Evolutionary conservation across 2,113 vertebrate genomes (phyloP).

Genomic region (Aramus guarauna): DNA sequence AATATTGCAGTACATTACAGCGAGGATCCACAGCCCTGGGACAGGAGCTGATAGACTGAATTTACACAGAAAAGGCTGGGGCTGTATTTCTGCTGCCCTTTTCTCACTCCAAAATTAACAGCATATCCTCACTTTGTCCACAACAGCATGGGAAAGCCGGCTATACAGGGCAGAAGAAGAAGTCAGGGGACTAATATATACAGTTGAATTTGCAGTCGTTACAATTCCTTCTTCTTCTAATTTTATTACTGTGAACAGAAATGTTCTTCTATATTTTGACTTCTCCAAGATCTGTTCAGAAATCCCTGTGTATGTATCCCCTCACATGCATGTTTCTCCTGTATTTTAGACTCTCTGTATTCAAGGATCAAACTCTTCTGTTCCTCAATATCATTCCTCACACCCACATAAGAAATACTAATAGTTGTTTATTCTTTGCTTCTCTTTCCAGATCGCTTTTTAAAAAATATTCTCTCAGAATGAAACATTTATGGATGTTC

Average conservation of each 20-base stretch:
- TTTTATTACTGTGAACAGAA: neutral
- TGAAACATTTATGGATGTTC: neutral
- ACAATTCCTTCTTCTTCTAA: neutral
- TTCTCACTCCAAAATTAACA: neutral
- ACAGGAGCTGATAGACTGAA: neutral
- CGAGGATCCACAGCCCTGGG: neutral
- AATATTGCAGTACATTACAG: neutral
- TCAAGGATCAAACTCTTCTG: neutral
- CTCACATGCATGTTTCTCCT: neutral
- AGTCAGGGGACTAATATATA: too few species aligned
- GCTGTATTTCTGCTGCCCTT: neutral
- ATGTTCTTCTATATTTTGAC: neutral
- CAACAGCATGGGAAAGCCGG: neutral
- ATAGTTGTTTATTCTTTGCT: neutral
- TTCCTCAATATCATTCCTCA: neutral
- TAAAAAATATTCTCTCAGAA: neutral
- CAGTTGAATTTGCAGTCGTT: neutral
- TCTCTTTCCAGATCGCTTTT: neutral
- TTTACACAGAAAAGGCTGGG: too few species aligned
- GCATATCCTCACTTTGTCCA: neutral
- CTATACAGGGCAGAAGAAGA: neutral
- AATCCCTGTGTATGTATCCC: neutral
- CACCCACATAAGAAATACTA: neutral
- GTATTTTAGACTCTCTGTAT: neutral
- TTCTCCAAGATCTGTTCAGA: neutral